phyloP scores from a whole-genome alignment of 2,888 invertebrate genomes.

The Andrena trimmerana region DNA sequence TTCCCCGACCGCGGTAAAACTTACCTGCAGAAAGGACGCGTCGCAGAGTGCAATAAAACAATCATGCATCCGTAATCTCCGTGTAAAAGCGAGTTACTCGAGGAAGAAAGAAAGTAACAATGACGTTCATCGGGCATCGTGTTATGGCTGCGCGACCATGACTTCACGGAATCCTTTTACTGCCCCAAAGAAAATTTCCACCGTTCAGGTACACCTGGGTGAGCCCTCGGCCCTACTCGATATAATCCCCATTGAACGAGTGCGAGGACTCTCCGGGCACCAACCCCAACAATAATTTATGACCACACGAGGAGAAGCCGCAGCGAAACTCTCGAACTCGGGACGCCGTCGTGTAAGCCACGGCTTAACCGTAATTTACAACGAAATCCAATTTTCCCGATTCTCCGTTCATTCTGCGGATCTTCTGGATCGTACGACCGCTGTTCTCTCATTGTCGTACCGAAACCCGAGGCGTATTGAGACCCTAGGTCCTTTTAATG shows the following conservation, averaged over 20 bases:
- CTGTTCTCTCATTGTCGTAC: slow-evolving; percentile 1
- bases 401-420: slow-evolving; percentile 69
- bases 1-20: slow-evolving; percentile 19
- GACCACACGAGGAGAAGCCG: slow-evolving; percentile 50
- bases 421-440: slow-evolving; percentile 25
- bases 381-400: slow-evolving; percentile 77
- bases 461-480: no score
- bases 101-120: slow-evolving; percentile 46
- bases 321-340: slow-evolving; percentile 46
- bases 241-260: slow-evolving; percentile 67
- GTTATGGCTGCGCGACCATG: slow-evolving; percentile 10
- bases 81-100: slow-evolving; percentile 76
- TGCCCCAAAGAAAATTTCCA: slow-evolving; percentile 22
- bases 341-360: slow-evolving; percentile 67
- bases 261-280: slow-evolving; percentile 23
- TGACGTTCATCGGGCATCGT: slow-evolving; percentile 29
- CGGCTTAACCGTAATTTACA: slow-evolving; percentile 79
- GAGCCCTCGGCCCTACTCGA: slow-evolving; percentile 14
- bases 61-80: slow-evolving; percentile 76
- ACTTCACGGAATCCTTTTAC: slow-evolving; percentile 32
- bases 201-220: slow-evolving; percentile 50
- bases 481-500: no score
- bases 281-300: slow-evolving; percentile 67
- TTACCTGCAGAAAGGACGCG: slow-evolving; percentile 27
- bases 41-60: slow-evolving; percentile 72